phyloP scores from a whole-genome alignment of 2,113 vertebrate species.

The Leptosomus discolor region DNA sequence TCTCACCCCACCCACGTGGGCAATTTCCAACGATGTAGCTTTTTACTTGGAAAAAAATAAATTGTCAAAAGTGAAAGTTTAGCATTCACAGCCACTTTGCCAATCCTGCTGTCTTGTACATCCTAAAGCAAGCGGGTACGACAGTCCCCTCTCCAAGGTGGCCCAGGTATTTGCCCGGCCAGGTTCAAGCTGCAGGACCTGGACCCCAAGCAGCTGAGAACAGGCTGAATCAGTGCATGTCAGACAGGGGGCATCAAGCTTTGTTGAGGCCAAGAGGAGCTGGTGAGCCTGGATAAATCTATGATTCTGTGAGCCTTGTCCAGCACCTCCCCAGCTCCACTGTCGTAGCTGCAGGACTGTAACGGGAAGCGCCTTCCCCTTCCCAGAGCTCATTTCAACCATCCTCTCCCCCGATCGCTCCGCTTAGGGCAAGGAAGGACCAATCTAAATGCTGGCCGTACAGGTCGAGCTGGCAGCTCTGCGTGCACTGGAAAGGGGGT shows the following conservation, averaged over 20 bases:
- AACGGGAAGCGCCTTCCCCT: not conserved
- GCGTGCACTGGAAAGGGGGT: not conserved
- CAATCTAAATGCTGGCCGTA: not conserved
- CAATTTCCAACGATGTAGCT: accelerated
- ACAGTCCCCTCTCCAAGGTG: not conserved
- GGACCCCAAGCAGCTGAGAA: not conserved
- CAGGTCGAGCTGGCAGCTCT: not conserved
- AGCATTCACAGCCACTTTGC: not conserved
- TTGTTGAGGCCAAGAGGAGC: no score
- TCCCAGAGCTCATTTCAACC: not conserved
- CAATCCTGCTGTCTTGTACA: not conserved
- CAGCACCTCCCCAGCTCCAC: not conserved
- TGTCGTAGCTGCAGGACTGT: not conserved
- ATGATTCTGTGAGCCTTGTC: not conserved
- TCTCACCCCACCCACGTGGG: not conserved
- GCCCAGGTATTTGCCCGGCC: not conserved
- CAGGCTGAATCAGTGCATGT: not conserved
- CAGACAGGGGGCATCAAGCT: not conserved
- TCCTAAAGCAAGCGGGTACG: not conserved
- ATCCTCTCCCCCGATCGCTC: no score
- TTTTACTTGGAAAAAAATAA: not conserved
- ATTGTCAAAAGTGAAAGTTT: not conserved
- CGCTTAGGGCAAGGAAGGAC: not conserved
- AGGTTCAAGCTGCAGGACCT: not conserved
- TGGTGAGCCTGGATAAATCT: not conserved